Evolutionary conservation across 2,797 vertebrate genomes (phyloP), one percentile per base, ranked within the genome.

Genomic region (Champsocephalus gunnari): DNA sequence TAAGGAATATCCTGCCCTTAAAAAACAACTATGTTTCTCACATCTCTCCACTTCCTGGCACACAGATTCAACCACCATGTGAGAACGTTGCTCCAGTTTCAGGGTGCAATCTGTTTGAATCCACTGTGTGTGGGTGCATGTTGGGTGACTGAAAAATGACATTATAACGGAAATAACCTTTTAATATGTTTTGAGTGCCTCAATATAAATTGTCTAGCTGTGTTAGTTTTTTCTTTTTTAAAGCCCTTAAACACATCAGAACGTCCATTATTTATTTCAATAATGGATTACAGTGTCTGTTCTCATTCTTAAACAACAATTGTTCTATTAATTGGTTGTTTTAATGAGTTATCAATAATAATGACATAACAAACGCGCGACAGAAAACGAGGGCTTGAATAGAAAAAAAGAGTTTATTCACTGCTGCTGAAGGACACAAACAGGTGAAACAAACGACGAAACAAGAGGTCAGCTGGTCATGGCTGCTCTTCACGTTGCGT

Each of bases 31-130:
- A 66, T 76, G 60, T 66, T 12, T 66, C 56, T 75, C 55, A 57
- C 14, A 16, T 67, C 61, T 32, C 43, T 73, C 56, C 43, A 83
- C 71, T 82, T 90, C 87, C 85, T 82, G 72, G 66, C 17, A 67
- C 34, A 60, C 19, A 56, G 7, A 70, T 34, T 63, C n/a, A 62
- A 58, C 11, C 24, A 32, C n/a, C 45, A 63, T 24, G 48, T 47
- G 51, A 69, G 8, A 51, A 2, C 19, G n/a, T 44, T 17, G 58
- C 45, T 58, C 16, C n/a, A 32, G 45, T 28, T 74, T 34, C 69
- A 74, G 47, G 38, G 11, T 66, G 68, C 24, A 66, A 3, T 6
- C 17, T 32, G 53, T 21, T 48, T 32, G 24, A 32, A 60, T 24
- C 50, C 12, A 41, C 34, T 28, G 24, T 68, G 41, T 24, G 61